phyloP scores from a whole-genome alignment of 2,888 invertebrate species.

The Eugnorisma glareosa region DNA sequence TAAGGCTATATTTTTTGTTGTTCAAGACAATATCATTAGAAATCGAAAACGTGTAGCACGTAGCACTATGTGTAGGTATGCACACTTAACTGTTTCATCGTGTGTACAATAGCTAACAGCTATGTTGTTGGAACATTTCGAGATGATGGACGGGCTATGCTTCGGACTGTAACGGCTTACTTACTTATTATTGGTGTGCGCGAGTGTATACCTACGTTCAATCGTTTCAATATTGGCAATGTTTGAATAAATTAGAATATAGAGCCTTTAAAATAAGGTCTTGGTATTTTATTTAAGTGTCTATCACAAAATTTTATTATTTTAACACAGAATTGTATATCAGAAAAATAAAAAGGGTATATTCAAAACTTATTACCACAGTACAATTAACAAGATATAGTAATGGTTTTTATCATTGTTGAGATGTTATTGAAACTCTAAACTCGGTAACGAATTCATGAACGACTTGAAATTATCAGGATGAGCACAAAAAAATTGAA shows the following conservation, averaged over 20 bases:
- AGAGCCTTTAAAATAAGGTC: not conserved
- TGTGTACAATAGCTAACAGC: not conserved
- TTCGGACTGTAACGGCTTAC: conserved; percentile 31
- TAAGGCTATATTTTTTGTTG: too few relatives aligned
- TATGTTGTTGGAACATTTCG: conserved; percentile 22
- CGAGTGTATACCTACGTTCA: not conserved
- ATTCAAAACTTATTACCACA: too few relatives aligned
- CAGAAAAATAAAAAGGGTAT: too few relatives aligned
- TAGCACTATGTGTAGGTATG: not conserved
- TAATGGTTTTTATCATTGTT: too few relatives aligned
- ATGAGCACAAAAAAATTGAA: too few relatives aligned
- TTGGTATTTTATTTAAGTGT: not conserved
- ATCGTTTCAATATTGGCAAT: not conserved
- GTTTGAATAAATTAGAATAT: not conserved
- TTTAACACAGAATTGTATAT: too few relatives aligned
- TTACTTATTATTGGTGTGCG: conserved; percentile 11
- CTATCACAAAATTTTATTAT: not conserved
- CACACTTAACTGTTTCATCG: not conserved
- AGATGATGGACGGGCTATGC: conserved; percentile 19
- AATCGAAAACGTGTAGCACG: not conserved
- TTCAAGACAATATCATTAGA: not conserved
- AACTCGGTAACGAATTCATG: too few relatives aligned
- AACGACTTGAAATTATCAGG: too few relatives aligned
- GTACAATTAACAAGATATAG: too few relatives aligned
- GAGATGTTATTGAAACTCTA: too few relatives aligned